Conservation (phyloP, 2,113 vertebrate genomes). For the Bombycilla garrulus region DNA sequence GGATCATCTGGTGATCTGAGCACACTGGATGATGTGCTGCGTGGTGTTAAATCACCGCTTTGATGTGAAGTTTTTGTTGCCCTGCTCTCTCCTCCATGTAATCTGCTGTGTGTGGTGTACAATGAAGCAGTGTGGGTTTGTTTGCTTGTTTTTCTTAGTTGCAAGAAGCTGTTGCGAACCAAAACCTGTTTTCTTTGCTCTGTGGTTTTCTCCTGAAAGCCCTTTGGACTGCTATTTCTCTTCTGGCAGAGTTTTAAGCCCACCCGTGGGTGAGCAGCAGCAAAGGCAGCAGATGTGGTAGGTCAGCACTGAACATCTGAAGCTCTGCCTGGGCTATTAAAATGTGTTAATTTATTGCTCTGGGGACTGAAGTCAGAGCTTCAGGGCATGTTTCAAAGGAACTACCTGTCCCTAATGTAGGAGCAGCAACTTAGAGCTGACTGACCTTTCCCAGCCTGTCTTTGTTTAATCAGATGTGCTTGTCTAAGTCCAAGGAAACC, state of each 20-base stretch:
- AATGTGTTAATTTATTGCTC: not conserved
- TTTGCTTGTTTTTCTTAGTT: not conserved
- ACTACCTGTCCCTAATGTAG: not conserved
- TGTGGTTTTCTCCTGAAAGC: not conserved
- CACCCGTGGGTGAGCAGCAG: not conserved
- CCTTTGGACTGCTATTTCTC: not conserved
- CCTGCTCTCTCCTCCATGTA: not conserved
- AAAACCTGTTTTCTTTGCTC: not conserved
- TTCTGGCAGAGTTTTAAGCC: not conserved
- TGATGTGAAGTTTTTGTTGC: not conserved
- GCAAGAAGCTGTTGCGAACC: not conserved
- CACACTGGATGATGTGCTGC: not conserved
- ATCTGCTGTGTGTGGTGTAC: fast-evolving
- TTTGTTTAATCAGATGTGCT: not conserved
- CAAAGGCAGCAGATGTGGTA: not conserved
- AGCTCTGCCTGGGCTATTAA: not conserved
- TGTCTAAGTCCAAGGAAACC: not conserved
- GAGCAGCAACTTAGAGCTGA: fast-evolving
- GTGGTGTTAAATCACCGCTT: not conserved
- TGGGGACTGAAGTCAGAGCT: not conserved
- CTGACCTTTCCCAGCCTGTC: not conserved
- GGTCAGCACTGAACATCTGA: not conserved
- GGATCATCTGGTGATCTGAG: slow-evolving; percentile 1
- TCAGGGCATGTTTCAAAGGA: not conserved
- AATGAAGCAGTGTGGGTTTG: not conserved